Conservation (phyloP, 2,888 invertebrate species). For the Acanthosoma haemorrhoidale region DNA sequence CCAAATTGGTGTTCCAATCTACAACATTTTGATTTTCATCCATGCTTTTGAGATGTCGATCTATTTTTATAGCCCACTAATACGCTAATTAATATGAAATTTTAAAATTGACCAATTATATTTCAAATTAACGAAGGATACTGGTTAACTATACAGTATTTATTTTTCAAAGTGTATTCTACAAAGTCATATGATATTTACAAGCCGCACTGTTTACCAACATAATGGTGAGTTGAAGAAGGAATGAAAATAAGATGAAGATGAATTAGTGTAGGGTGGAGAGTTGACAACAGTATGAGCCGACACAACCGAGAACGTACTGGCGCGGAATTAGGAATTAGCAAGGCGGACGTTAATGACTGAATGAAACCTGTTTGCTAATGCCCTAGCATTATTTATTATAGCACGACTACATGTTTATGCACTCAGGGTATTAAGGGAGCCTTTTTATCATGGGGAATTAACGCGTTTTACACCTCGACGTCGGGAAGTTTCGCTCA, state of each 20-base stretch:
- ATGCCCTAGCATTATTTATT: neutral
- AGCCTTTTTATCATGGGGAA: neutral
- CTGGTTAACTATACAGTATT: too few relatives aligned
- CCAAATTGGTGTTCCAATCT: too few relatives aligned
- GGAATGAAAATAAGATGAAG: neutral
- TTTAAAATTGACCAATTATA: too few relatives aligned
- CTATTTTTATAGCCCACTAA: too few relatives aligned
- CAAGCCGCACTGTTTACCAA: too few relatives aligned
- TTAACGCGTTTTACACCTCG: neutral
- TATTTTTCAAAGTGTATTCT: too few relatives aligned
- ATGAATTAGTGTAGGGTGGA: neutral
- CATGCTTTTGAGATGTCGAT: too few relatives aligned
- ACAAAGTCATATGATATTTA: too few relatives aligned
- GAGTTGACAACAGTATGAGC: neutral
- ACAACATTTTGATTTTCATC: too few relatives aligned
- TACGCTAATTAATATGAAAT: too few relatives aligned
- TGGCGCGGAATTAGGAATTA: neutral
- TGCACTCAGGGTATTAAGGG: conserved; percentile 1
- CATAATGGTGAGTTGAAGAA: too few relatives aligned
- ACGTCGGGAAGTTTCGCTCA: neutral
- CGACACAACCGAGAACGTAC: neutral
- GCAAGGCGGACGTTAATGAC: neutral
- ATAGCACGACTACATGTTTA: neutral
- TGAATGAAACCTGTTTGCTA: conserved; percentile 3
- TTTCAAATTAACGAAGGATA: too few relatives aligned